These are phyloP conservation scores for Cavia porcellus DNA, from an alignment of 2,113 vertebrate genomes.

Conservation along the genomic window DNA sequence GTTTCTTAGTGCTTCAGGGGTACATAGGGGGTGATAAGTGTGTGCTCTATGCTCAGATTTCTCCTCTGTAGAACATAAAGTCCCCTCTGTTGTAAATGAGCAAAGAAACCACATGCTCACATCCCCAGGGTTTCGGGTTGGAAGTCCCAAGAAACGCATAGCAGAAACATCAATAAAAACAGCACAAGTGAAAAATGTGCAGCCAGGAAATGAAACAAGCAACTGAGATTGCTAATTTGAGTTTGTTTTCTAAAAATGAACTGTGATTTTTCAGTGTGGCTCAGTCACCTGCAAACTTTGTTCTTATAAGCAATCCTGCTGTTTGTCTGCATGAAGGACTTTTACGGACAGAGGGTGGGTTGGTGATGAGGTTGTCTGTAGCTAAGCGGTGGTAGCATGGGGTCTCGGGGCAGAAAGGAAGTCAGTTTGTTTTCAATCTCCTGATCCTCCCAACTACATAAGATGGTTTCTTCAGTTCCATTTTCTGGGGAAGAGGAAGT, in stretches of 20 bases:
- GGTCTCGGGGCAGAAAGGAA: background rate
- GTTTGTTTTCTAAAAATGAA: slow-evolving; percentile 70
- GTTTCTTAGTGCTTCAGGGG: background rate
- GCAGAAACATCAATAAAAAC: background rate
- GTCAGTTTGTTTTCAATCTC: background rate
- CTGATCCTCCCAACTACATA: too few species aligned
- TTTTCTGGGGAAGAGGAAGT: background rate
- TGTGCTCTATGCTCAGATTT: background rate
- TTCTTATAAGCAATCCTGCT: slow-evolving; percentile 62
- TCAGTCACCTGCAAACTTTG: slow-evolving; percentile 67
- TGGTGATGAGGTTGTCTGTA: background rate
- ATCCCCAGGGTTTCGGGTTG: background rate
- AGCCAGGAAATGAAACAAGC: slow-evolving; percentile 69
- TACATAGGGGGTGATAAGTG: too few species aligned
- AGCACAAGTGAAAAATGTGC: background rate
- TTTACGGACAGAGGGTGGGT: background rate
- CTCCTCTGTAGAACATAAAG: background rate
- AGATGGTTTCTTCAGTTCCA: background rate
- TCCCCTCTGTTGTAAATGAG: background rate
- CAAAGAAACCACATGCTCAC: background rate
- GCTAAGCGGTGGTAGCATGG: background rate
- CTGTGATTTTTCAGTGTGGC: background rate
- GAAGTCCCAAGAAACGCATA: background rate
- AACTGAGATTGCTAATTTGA: slow-evolving; percentile 64
- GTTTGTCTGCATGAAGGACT: slow-evolving; percentile 3